These are phyloP conservation scores for Hypolimnas misippus DNA, from an alignment of 2,888 invertebrate species.

Conservation along the genomic window DNA sequence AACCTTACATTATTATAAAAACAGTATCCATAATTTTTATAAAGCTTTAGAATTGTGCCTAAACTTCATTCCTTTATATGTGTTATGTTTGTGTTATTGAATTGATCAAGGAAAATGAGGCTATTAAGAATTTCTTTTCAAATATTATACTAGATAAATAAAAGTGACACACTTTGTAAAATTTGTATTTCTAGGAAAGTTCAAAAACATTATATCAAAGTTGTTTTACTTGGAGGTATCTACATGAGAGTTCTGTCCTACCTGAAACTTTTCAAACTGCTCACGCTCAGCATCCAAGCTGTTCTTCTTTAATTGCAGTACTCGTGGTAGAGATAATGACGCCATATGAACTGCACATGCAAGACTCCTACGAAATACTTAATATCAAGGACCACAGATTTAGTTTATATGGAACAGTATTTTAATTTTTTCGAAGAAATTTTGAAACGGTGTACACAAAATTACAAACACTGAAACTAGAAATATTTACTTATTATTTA, in stretches of 20 bases:
- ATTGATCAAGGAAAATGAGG: too few relatives aligned
- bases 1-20: too few relatives aligned
- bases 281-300: slow-evolving; percentile 91
- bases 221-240: not conserved
- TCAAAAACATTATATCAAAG: not conserved
- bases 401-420: not conserved
- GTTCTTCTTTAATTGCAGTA: slow-evolving; percentile 89
- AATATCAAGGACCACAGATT: slow-evolving; percentile 32
- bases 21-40: too few relatives aligned
- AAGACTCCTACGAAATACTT: slow-evolving; percentile 54
- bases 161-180: too few relatives aligned
- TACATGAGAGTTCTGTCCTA: slow-evolving; percentile 54
- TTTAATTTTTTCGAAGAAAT: not conserved
- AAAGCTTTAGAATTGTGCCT: too few relatives aligned
- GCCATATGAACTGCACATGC: slow-evolving; percentile 84
- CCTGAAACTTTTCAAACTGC: slow-evolving; percentile 93
- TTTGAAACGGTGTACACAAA: not conserved
- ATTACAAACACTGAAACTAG: not conserved
- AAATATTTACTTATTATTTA: not conserved
- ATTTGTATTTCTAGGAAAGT: too few relatives aligned
- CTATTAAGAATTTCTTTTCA: too few relatives aligned
- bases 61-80: too few relatives aligned
- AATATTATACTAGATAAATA: too few relatives aligned
- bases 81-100: too few relatives aligned
- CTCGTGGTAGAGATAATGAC: slow-evolving; percentile 88